phyloP scores from a whole-genome alignment of 1,140 invertebrate species.

The Caenorhabditis briggsae region DNA sequence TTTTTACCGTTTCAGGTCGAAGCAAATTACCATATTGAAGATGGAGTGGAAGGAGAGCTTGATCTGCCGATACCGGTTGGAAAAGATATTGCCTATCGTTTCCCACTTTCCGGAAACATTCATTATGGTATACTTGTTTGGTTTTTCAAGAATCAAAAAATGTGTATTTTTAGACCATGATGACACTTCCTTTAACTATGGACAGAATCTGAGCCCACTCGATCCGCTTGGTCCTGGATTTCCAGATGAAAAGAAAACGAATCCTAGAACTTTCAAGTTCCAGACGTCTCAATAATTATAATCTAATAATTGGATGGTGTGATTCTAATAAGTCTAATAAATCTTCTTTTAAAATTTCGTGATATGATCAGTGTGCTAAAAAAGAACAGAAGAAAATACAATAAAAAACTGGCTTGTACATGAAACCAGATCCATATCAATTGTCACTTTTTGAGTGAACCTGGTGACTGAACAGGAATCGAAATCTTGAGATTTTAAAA shows the following conservation, averaged over 20 bases:
- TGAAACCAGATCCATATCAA: constrained; percentile 27
- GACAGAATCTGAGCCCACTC: constrained; percentile 52
- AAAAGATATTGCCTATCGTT: constrained; percentile 58
- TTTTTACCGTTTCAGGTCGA: neutral
- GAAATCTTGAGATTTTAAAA: constrained; percentile 47
- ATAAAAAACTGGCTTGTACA: neutral
- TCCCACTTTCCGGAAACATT: constrained; percentile 59
- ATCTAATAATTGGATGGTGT: neutral
- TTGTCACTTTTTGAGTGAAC: neutral
- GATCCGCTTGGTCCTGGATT: constrained; percentile 36
- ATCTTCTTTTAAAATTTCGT: too few relatives aligned
- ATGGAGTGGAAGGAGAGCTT: constrained; percentile 58
- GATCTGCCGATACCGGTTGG: constrained; percentile 57
- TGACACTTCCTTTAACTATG: constrained; percentile 51
- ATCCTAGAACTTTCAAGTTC: constrained; percentile 6
- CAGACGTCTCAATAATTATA: neutral
- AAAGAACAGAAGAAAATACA: neutral
- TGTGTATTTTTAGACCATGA: constrained; percentile 40
- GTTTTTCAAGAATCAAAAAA: neutral
- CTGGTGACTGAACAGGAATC: constrained; percentile 13
- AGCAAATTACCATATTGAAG: constrained; percentile 52
- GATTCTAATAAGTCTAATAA: neutral
- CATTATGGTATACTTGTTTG: constrained; percentile 30
- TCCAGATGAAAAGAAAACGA: constrained; percentile 18
- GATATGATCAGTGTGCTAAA: neutral